Evolutionary conservation across 2,888 invertebrate genomes (phyloP), one percentile per base, ranked within the genome.

Genomic region (Automeris io): DNA sequence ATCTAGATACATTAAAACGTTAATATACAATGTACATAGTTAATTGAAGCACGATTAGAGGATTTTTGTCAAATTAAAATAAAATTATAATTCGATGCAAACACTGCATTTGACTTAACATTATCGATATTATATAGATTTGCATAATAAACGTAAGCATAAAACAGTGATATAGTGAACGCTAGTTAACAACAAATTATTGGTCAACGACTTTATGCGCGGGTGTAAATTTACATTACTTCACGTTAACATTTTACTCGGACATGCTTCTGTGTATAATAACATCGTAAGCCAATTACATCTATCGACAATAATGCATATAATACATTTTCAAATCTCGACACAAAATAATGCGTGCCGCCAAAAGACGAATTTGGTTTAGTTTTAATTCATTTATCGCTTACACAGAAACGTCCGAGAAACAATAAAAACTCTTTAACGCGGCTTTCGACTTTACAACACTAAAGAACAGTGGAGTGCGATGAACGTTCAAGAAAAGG

Each of bases 81-180:
- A 70, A 72, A 70, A 68, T 62, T 61, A 70, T 59, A 63, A 61
- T 65, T 61, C 54, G 61, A 69, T 68, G 65, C 63, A 72, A 70
- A 73, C 62, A 61, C 67, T 61, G 68, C 61, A 61, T 67, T 61
- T 50, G 59, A 60, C 51, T 54, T 54, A 65, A 62, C 23, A 39
- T 39, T 33, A 62, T 55, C 61, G 57, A 61, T 60, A 69, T 56
- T 64, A 55, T 46, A 47, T 54, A 57, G 11, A 45, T 69, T 73
- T 68, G 72, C 77, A 75, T 69, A 65, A 66, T 65, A 57, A 72
- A 80, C 71, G 59, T 63, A 76, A 80, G 77, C 77, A 61, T 62
- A 61, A 43, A 39, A 43, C 39, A 66, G 67, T 70, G 66, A 61
- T 59, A 71, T 76, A 53, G 67, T 70, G 75, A 75, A 72, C 61